Conservation (phyloP, 2,797 vertebrate genomes). For the Poecilia gillii region DNA sequence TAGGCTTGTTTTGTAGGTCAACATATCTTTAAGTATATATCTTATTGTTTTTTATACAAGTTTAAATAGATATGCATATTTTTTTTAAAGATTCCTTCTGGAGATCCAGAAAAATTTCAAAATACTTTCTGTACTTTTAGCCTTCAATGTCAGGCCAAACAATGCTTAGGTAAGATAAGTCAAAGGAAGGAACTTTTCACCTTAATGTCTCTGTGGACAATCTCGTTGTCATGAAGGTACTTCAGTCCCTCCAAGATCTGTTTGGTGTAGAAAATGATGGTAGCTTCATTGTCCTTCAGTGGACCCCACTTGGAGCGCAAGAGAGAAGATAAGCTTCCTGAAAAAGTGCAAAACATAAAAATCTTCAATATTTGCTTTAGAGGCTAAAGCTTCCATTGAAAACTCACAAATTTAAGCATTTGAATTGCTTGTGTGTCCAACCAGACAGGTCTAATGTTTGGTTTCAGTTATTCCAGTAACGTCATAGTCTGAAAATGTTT, state of each 20-base stretch:
- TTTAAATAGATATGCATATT: background rate
- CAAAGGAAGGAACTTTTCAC: conserved; percentile 60
- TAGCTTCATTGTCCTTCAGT: conserved; percentile 91
- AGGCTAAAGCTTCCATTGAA: background rate
- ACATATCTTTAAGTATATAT: background rate
- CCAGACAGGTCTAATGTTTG: background rate
- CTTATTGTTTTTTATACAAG: background rate
- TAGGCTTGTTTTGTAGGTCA: background rate
- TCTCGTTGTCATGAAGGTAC: conserved; percentile 93
- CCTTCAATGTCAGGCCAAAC: background rate
- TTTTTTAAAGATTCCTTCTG: background rate
- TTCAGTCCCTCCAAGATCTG: conserved; percentile 91
- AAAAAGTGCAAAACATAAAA: background rate
- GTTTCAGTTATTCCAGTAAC: background rate
- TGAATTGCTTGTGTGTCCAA: background rate
- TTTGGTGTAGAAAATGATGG: conserved; percentile 91
- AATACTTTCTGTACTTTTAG: background rate
- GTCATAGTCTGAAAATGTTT: conserved; percentile 5
- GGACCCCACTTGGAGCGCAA: conserved; percentile 94
- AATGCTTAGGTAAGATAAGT: background rate
- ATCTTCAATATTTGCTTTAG: background rate
- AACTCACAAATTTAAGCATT: background rate
- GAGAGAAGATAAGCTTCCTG: conserved; percentile 92
- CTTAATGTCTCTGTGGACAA: conserved; percentile 94
- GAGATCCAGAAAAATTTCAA: background rate